Base-by-base conservation (phyloP, 2,113 vertebrate genomes). In the Cololabis saira region DNA sequence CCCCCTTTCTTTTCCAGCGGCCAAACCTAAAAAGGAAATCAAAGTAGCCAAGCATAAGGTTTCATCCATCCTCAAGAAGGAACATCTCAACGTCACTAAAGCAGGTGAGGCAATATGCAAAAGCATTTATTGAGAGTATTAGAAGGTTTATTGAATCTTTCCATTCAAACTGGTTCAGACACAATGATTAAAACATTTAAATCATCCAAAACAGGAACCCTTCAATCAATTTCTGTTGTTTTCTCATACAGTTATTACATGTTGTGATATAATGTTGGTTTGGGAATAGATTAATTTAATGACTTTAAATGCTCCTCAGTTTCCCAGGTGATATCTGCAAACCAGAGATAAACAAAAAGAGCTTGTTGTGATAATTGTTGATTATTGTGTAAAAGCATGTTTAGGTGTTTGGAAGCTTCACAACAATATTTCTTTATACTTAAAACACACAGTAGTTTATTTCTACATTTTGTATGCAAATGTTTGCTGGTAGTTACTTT, bases 51-150 rank as follows among this genome's bases (percentile, higher is more conserved):
- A 75, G 49, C 77, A 44, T 27, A 43, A 56, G 15, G 56, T 78
- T 5, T 41, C 43, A 0, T 71, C 80, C 40, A 41, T 81, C 10
- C 61, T 85, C 49, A 86, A 70, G 30, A 90, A 74, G 68, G 82
- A 83, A 49, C 84, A 86, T 17, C 68, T 85, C 16, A 90, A 90
- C 54, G 44, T 78, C 13, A 88, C 88, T 44, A 76, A 82, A 87
- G 22, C 75, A 67, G 86, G 88, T 85, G 50, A 80, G 80, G 42
- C 21, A 45, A 50, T 12, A 24, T 24, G 13, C 17, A 3, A 18
- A 7, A 19, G 17, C 12, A 37, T 37, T 10, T 30, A 52, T 30
- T 15, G 15, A 12, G 52, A 33, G 16, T 19, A 21, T 51, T 24
- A 51, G 8, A 7, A 9, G 33, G 10, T 3, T 37, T 37, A 37